A percentile compares a stretch with the other conserved stretches of the same genome.
These are phyloP conservation scores for Porites lutea DNA, from an alignment of 64 coral and sea anemone species.

Conservation along the genomic window DNA sequence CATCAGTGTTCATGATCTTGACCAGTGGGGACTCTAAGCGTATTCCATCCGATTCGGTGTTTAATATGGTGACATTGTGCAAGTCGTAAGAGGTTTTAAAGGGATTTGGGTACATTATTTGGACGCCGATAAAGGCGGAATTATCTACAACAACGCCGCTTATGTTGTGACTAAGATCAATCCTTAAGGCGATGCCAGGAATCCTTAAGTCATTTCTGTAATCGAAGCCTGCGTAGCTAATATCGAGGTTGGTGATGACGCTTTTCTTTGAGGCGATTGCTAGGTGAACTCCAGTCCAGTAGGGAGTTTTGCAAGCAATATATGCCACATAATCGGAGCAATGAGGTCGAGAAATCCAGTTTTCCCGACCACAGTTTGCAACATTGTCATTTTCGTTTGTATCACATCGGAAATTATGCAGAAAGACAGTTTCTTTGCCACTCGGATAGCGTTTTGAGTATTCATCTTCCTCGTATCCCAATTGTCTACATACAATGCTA, in stretches of 20 bases:
- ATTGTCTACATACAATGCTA: slow-evolving; percentile 51
- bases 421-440: slow-evolving; percentile 41
- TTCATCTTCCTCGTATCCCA: background rate
- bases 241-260: slow-evolving; percentile 50
- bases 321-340: slow-evolving; percentile 29
- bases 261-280: slow-evolving; percentile 57
- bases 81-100: slow-evolving; percentile 10
- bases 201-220: slow-evolving; percentile 69
- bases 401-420: slow-evolving; percentile 52
- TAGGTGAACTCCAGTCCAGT: slow-evolving; percentile 77
- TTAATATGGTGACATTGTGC: slow-evolving; percentile 32
- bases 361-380: slow-evolving; percentile 18
- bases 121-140: slow-evolving; percentile 31
- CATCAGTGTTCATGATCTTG: background rate
- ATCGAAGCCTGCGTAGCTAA: slow-evolving; percentile 61
- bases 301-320: slow-evolving; percentile 44
- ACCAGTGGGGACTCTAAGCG: slow-evolving; percentile 48
- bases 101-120: slow-evolving; percentile 57
- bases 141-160: slow-evolving; percentile 37
- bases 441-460: background rate
- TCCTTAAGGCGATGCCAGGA: slow-evolving; percentile 59
- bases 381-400: slow-evolving; percentile 59
- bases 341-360: slow-evolving; percentile 14
- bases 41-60: slow-evolving; percentile 52
- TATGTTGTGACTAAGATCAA: slow-evolving; percentile 62